A percentile compares a stretch with the other conserved stretches of the same genome.
phyloP scores from a whole-genome alignment of 2,797 vertebrate species.

The Micropoecilia bifurca region DNA sequence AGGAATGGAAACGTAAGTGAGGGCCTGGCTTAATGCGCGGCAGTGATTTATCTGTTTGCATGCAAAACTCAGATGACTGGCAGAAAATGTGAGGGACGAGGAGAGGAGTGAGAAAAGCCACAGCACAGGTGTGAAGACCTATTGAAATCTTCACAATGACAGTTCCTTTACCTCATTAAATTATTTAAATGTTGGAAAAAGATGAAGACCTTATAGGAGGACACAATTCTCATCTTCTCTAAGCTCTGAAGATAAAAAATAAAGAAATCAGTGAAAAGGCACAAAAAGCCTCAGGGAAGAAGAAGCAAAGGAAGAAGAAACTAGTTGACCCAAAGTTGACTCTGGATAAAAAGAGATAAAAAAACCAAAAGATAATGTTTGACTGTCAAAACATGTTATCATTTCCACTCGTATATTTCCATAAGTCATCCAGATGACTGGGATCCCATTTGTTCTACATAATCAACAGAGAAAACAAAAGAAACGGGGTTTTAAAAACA shows the following conservation, averaged over 20 bases:
- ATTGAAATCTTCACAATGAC: constrained; percentile 38
- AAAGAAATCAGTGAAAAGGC: background rate
- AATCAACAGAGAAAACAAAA: background rate
- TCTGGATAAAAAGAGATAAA: background rate
- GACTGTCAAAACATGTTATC: background rate
- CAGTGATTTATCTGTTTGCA: background rate
- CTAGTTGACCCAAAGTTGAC: constrained; percentile 12
- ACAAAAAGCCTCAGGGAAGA: constrained; percentile 1
- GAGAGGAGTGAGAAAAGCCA: constrained; percentile 54
- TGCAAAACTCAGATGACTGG: background rate
- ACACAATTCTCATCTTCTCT: constrained; percentile 1
- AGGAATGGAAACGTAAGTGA: background rate
- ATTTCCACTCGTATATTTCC: background rate
- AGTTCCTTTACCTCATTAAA: constrained; percentile 17
- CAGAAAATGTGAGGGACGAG: constrained; percentile 6
- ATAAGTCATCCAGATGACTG: background rate
- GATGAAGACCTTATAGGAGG: background rate
- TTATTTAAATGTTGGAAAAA: constrained; percentile 57
- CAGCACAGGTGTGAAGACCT: constrained; percentile 56
- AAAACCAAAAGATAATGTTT: background rate
- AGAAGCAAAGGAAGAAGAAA: background rate
- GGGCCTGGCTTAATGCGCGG: background rate
- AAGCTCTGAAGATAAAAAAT: background rate
- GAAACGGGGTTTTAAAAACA: background rate
- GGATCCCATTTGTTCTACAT: background rate